Base-by-base conservation (phyloP, 2,797 vertebrate species). In the Cirrhinus mrigala region DNA sequence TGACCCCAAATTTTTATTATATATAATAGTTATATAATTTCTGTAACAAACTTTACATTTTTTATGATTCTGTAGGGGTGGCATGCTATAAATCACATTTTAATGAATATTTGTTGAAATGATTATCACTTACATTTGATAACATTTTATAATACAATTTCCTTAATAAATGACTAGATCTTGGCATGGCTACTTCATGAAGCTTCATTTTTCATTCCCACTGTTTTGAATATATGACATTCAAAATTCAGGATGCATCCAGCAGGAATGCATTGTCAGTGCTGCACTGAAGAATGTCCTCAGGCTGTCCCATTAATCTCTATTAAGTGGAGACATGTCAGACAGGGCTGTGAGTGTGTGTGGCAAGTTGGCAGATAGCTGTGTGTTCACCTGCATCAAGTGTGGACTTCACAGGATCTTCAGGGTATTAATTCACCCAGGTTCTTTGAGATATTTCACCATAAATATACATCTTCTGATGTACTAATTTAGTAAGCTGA, bases 271-370 rank as follows among this genome's bases (percentile, higher is more conserved):
- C 88, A 88, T 91, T 92, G 92, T 93, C 86, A 91, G 88, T 89
- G 88, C 85, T 87, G 82, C 89, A 88, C 74, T 88, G 90, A 89
- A 88, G 89, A 88, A 91, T 92, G 91, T 92, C 89, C 90, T 89
- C 86, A 83, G 89, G 90, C 88, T 82, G 85, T 80, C 86, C 85
- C 90, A 92, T 93, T 93, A 87, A 92, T 94, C 91, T 93, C 80
- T 92, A 91, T 93, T 92, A 92, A 91, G 90, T 52, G 85, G 60
- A 88, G 85, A 90, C 87, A 86, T 88, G 89, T 91, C 88, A 90
- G 82, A 60, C 62, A 80, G 46, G 68, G 81, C 22, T 86, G 37
- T 88, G 84, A 85, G 76, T 79, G 76, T 87, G 86, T 83, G 54
- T 84, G 60, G 79, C 70, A 73, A 27, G 54, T 85, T 22, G 40